phyloP scores from a whole-genome alignment of 2,888 invertebrate genomes.

The Ochlodes sylvanus region DNA sequence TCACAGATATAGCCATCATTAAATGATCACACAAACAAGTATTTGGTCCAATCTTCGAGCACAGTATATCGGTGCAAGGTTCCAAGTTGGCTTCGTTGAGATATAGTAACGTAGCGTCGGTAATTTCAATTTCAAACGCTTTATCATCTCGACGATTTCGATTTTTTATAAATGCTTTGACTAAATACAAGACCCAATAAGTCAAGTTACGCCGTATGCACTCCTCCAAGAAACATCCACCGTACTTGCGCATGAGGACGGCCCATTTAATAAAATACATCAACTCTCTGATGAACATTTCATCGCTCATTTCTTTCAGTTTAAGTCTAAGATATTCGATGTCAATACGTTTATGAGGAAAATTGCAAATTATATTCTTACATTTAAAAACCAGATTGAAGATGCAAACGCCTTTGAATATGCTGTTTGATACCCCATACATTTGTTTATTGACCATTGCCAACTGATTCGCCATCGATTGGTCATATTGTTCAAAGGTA shows the following conservation, averaged over 20 bases:
- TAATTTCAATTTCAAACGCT: conserved; percentile 46
- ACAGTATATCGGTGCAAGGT: conserved; percentile 55
- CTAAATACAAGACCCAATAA: conserved; percentile 62
- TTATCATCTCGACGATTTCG: conserved; percentile 45
- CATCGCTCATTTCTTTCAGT: conserved; percentile 45
- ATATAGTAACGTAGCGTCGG: conserved; percentile 60
- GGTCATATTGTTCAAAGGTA: neutral
- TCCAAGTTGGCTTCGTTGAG: conserved; percentile 58
- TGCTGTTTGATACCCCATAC: conserved; percentile 43
- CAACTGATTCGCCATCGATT: neutral
- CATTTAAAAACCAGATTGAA: conserved; percentile 58
- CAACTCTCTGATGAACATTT: conserved; percentile 62
- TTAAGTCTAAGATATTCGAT: conserved; percentile 39
- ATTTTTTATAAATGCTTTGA: conserved; percentile 53
- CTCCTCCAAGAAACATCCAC: conserved; percentile 57
- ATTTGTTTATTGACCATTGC: neutral
- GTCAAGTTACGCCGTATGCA: conserved; percentile 57
- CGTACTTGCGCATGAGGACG: conserved; percentile 52
- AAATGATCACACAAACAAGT: conserved; percentile 59
- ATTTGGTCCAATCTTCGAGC: conserved; percentile 38
- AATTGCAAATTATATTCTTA: conserved; percentile 54
- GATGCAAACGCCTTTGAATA: conserved; percentile 62
- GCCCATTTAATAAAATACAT: conserved; percentile 50
- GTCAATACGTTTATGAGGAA: conserved; percentile 50
- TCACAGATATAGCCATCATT: conserved; percentile 60